phyloP scores from a whole-genome alignment of 2,113 vertebrate species.

The rabbit (Oryctolagus cuniculus) region mOryCun1.1 NC_091443.1:70815501-70816000 shows the following conservation, averaged over 20 bases:
- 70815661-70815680: neutral
- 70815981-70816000: neutral
- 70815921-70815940: neutral
- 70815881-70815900: neutral
- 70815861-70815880: neutral
- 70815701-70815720: neutral
- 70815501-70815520: neutral
- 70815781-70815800: neutral
- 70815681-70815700: constrained; percentile 4
- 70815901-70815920: neutral
- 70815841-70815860: neutral
- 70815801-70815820: neutral
- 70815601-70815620: constrained; percentile 36
- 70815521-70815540: neutral
- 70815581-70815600: neutral
- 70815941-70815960: neutral
- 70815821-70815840: neutral
- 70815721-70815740: neutral
- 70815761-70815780: neutral
- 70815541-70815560: neutral
- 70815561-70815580: neutral
- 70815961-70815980: neutral
- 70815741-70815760: neutral
- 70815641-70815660: neutral
- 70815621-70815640: neutral